A percentile compares a stretch with the other conserved stretches of the same genome.
These are phyloP conservation scores for Potamilus streckersoni DNA, from an alignment of 1,140 invertebrate genomes.

Conservation along the genomic window DNA sequence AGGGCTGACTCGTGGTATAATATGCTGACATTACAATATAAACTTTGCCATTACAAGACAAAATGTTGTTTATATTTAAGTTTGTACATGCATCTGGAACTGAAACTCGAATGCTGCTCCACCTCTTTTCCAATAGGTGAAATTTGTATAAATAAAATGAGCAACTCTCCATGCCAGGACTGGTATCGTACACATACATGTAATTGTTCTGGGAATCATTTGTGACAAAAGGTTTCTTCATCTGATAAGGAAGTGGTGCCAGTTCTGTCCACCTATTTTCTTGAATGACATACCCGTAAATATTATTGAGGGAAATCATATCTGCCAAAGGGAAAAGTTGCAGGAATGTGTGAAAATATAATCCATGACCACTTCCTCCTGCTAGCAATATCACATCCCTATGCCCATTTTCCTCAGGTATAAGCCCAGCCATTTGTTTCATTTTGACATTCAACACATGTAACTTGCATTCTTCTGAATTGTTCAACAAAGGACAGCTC, in stretches of 20 bases:
- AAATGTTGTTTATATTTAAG: constrained; percentile 34
- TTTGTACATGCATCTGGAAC: constrained; percentile 33
- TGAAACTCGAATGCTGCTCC: constrained; percentile 36
- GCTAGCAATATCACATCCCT: constrained; percentile 50
- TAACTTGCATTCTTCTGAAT: constrained; percentile 42
- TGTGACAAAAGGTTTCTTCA: constrained; percentile 36
- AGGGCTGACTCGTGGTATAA: neutral
- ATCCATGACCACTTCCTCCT: constrained; percentile 40
- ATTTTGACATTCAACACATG: constrained; percentile 44
- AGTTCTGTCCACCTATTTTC: constrained; percentile 55
- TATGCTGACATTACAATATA: constrained; percentile 36
- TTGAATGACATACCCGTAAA: constrained; percentile 49
- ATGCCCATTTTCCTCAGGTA: constrained; percentile 23
- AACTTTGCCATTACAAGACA: constrained; percentile 34
- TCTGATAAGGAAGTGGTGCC: constrained; percentile 46
- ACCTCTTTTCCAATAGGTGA: constrained; percentile 28
- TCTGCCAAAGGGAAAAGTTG: constrained; percentile 37
- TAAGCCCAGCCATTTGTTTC: constrained; percentile 38
- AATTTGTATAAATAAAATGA: constrained; percentile 37
- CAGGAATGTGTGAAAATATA: constrained; percentile 33
- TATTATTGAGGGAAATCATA: constrained; percentile 33
- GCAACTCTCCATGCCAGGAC: constrained; percentile 24
- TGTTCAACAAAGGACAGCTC: constrained; percentile 30
- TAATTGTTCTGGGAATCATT: constrained; percentile 23
- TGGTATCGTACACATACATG: constrained; percentile 44